Evolutionary conservation across 1,140 invertebrate genomes (phyloP).

Genomic region (Aporrectodea caliginosa): DNA sequence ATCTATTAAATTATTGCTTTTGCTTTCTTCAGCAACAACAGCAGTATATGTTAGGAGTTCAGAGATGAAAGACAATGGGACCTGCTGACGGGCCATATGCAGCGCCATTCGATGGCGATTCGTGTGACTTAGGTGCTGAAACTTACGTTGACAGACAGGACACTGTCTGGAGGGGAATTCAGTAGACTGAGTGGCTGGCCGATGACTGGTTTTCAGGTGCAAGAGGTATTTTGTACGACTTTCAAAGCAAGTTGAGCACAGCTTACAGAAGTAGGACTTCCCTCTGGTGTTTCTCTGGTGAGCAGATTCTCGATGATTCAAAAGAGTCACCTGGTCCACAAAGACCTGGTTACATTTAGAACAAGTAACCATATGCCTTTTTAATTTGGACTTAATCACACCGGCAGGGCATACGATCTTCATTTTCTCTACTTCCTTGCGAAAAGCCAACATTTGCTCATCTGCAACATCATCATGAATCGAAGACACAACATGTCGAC

Average conservation of each 20-base stretch:
- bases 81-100: conserved; percentile 8
- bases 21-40: background rate
- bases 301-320: background rate
- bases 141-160: conserved; percentile 9
- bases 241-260: background rate
- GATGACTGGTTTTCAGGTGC: background rate
- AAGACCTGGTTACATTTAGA: background rate
- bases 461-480: conserved; percentile 20
- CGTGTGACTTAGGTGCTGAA: conserved; percentile 10
- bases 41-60: background rate
- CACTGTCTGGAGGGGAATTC: background rate
- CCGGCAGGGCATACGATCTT: conserved; percentile 4
- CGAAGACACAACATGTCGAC: conserved; percentile 21
- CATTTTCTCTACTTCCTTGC: conserved; percentile 5
- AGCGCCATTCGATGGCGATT: conserved; percentile 9
- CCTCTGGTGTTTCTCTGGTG: background rate
- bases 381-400: background rate
- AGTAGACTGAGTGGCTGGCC: background rate
- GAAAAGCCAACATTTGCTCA: background rate
- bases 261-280: background rate
- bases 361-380: background rate
- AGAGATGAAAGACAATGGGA: background rate
- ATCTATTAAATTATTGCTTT: background rate
- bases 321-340: background rate
- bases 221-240: background rate